Evolutionary conservation across 23 tunicate species (phyloP).

Genomic region (Pegea sp.): DNA sequence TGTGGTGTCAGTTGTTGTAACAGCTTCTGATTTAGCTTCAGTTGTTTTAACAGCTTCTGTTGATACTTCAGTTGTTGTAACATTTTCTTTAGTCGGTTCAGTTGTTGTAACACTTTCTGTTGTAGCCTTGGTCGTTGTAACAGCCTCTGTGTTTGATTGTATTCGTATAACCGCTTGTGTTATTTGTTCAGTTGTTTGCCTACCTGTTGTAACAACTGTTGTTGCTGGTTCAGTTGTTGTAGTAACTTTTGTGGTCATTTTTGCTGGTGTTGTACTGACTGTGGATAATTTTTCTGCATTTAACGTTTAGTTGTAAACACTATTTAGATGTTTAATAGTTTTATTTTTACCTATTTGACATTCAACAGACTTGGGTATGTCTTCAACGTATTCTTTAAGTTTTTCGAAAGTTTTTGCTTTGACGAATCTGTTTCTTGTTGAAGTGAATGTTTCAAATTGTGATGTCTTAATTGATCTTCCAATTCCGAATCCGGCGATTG

Average conservation of each 20-base stretch:
- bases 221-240: background rate
- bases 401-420: too few species aligned
- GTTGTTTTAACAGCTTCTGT: background rate
- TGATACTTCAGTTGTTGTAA: constrained; percentile 1
- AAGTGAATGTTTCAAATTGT: background rate
- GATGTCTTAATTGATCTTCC: background rate
- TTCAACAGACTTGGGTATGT: too few species aligned
- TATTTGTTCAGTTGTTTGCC: too few species aligned
- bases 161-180: too few species aligned
- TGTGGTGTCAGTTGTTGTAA: background rate
- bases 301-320: too few species aligned
- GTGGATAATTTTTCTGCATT: background rate
- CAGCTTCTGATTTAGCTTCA: background rate
- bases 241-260: background rate
- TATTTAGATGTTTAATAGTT: too few species aligned
- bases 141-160: too few species aligned
- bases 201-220: background rate
- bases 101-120: background rate
- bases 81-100: too few species aligned
- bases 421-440: background rate
- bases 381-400: too few species aligned
- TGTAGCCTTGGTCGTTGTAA: background rate
- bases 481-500: background rate
- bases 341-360: too few species aligned
- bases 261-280: background rate